phyloP scores from a whole-genome alignment of 2,888 invertebrate genomes.

The Drosophila villosipedis region DNA sequence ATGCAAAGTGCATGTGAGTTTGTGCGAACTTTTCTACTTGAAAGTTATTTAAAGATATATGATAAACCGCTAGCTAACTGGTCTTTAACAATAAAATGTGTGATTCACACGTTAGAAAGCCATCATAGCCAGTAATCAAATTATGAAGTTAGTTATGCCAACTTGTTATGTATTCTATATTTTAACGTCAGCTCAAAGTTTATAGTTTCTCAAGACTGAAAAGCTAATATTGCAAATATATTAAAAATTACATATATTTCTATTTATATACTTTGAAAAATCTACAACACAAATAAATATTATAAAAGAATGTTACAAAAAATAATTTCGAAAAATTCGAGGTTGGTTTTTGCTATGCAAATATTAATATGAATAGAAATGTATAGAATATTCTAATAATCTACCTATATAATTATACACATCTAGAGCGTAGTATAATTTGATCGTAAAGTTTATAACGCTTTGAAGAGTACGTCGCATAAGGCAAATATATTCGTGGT shows the following conservation, averaged over 20 bases:
- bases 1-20: conserved; percentile 63
- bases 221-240: neutral
- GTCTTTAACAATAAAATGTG: neutral
- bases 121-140: neutral
- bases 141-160: neutral
- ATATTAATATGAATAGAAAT: neutral
- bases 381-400: neutral
- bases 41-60: conserved; percentile 1
- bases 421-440: neutral
- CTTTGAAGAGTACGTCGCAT: neutral
- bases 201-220: neutral
- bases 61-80: neutral
- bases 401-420: neutral
- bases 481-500: neutral
- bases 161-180: neutral
- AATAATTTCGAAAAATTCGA: neutral
- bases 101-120: neutral
- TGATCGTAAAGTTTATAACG: neutral
- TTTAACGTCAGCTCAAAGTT: neutral
- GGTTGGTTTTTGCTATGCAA: neutral
- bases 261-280: neutral
- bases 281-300: neutral
- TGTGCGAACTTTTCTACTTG: conserved; percentile 1
- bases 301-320: neutral
- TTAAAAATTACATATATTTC: neutral